Evolutionary conservation across 2,888 invertebrate species (phyloP).

Genomic region (Cheilosia grossa): DNA sequence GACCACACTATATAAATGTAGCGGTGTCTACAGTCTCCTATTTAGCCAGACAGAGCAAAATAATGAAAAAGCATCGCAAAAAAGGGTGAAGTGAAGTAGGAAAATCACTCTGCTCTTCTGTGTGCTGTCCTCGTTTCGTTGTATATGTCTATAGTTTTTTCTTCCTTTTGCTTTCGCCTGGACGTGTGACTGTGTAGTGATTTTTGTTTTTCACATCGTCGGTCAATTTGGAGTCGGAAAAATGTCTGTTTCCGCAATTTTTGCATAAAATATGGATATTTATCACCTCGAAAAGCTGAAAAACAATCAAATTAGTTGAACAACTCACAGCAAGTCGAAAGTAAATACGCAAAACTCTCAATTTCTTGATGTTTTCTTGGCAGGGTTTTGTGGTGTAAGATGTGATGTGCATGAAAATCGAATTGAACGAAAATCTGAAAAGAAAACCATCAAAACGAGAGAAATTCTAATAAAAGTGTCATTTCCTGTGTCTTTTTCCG

Average conservation of each 20-base stretch:
- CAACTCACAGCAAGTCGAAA: constrained; percentile 6
- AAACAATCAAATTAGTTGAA: constrained; percentile 33
- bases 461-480: constrained; percentile 63
- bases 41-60: constrained; percentile 29
- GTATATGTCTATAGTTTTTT: not conserved
- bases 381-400: constrained; percentile 22
- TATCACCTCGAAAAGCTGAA: not conserved
- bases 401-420: constrained; percentile 53
- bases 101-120: constrained; percentile 19
- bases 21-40: constrained; percentile 3
- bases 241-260: constrained; percentile 17
- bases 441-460: constrained; percentile 21
- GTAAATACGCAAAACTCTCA: constrained; percentile 31
- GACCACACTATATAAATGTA: constrained; percentile 22
- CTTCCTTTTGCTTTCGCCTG: constrained; percentile 29
- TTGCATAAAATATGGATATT: constrained; percentile 49
- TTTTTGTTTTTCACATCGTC: constrained; percentile 65
- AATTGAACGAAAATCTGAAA: constrained; percentile 55
- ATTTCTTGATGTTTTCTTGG: constrained; percentile 54
- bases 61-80: constrained; percentile 38
- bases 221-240: constrained; percentile 48
- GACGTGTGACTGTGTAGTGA: constrained; percentile 27
- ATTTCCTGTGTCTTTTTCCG: constrained; percentile 59
- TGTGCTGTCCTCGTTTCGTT: not conserved
- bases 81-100: constrained; percentile 29